phyloP scores from a whole-genome alignment of 1,140 invertebrate genomes.

The Drosophila grimshawi region DNA sequence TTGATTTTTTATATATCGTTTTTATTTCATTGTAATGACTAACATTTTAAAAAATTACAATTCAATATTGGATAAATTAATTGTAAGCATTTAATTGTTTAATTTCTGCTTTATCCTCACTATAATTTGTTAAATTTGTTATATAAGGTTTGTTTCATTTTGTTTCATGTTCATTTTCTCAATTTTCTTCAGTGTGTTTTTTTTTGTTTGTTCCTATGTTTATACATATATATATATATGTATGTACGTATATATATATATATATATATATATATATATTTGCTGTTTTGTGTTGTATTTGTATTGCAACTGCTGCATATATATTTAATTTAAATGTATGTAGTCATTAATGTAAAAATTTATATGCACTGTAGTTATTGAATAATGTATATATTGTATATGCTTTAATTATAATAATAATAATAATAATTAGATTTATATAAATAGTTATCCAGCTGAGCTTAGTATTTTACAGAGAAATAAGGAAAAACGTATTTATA shows the following conservation, averaged over 20 bases:
- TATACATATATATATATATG: constrained; percentile 16
- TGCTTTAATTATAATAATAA: constrained; percentile 27
- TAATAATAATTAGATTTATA: neutral
- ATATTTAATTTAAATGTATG: constrained; percentile 68
- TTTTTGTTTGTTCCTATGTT: constrained; percentile 26
- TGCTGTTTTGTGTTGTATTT: constrained; percentile 52
- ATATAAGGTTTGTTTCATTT: constrained; percentile 73
- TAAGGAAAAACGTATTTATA: neutral
- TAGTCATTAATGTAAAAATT: constrained; percentile 78
- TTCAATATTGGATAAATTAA: constrained; percentile 82
- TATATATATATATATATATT: constrained; percentile 3
- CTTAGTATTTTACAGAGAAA: constrained; percentile 36
- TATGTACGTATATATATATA: neutral
- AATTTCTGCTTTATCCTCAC: constrained; percentile 60
- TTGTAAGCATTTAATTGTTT: constrained; percentile 72
- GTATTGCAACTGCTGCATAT: constrained; percentile 57
- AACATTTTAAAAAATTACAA: constrained; percentile 84
- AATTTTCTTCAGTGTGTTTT: constrained; percentile 53
- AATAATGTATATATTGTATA: constrained; percentile 54
- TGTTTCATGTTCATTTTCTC: constrained; percentile 82
- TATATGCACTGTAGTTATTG: constrained; percentile 46
- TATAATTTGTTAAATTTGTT: constrained; percentile 73
- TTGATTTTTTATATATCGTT: constrained; percentile 74
- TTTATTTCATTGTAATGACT: constrained; percentile 82
- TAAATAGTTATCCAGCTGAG: constrained; percentile 42